Base-by-base conservation (phyloP, 2,888 invertebrate genomes). In the Melieria picta region DNA sequence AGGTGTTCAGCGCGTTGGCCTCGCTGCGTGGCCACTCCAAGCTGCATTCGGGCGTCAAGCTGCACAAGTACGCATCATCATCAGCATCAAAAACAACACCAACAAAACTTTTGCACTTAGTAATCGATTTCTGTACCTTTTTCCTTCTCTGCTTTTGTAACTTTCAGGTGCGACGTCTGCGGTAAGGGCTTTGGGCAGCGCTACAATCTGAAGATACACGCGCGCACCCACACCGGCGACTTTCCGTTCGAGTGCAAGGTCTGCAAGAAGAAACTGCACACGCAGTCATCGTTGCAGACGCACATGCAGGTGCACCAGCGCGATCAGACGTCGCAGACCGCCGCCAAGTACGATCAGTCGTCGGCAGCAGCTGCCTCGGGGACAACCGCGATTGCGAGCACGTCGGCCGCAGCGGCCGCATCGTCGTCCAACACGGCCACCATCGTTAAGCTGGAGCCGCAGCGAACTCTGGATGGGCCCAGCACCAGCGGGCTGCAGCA, bases 1-100 rank as follows among this genome's bases (percentile, higher is more conserved):
- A 89, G 76, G 86, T 86, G 46, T 89, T 89, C 74, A 85, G 88
- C 72, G 85, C 86, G 5, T 73, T 87, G 72, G 86, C 87, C 63
- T 87, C 86, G 65, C 76, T 87, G 50, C 80, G 86, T 16, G 85
- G 85, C 1, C 88, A 87, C 78, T 84, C 86, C 56, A 86, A 85
- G 76, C 77, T 87, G 13, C 87, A 87, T 73, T 87, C 86, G 55
- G 87, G 87, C 60, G 85, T 86, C 56, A 87, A 87, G 77, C 74
- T 86, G 78, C 87, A 86, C 80, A 86, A 86, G 86, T 86, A 78
- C 83, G 83, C 81, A 4, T 10, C 16, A 46, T 4, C 4, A 7
- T 11, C 7, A 9, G 10, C 13, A 64, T 42, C 16, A 13, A 5
- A 16, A 56, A 56, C 3, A 55, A 55, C 5, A 63, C 3, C 16